Evolutionary conservation across 2,888 invertebrate species (phyloP), one percentile per base, ranked within the genome.

Genomic region (Cyaniris semiargus): DNA sequence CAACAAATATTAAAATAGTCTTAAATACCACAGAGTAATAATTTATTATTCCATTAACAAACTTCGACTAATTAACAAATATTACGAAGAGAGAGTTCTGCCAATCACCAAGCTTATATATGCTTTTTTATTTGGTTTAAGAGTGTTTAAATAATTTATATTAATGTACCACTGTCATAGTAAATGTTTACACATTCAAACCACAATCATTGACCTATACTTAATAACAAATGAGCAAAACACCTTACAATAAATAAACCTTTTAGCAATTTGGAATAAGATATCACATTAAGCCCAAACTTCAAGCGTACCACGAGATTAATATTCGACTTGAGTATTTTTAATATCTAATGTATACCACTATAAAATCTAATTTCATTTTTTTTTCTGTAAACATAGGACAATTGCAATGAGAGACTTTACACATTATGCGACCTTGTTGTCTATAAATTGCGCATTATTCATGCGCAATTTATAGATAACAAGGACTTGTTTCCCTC

Each of bases 241-340:
- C 23, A 66, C 18, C 31, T 66, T 66, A 66, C 27, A 60, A 31
- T 27, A 31, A 60, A 31, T 27, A 31, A 13, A 66, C 66, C 23
- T 23, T 31, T 66, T 66, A 66, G 66, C 66, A 66, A 27, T 66
- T 66, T 66, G 66, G 66, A 66, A 66, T 66, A 48, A 74, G 53
- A 74, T 74, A 74, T 74, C 74, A 74, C 74, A 74, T 53, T 53
- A 74, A 74, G 74, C 74, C 23, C 27, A 74, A 48, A 66, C 66
- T 66, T 27, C 48, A 74, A 74, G 74, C 74, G n/a, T 60, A 77
- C 72, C 72, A 72, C 58, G 71, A 72, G 58, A 58, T 77, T 60
- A 72, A 58, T 72, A 72, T 72, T 56, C 44, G 44, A 77, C 38
- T 38, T 77, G 77, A 77, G 77, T 72, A 77, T 72, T 74, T 72